Conservation (phyloP, 2,888 invertebrate genomes). For the Phanerotoma sp. region DNA sequence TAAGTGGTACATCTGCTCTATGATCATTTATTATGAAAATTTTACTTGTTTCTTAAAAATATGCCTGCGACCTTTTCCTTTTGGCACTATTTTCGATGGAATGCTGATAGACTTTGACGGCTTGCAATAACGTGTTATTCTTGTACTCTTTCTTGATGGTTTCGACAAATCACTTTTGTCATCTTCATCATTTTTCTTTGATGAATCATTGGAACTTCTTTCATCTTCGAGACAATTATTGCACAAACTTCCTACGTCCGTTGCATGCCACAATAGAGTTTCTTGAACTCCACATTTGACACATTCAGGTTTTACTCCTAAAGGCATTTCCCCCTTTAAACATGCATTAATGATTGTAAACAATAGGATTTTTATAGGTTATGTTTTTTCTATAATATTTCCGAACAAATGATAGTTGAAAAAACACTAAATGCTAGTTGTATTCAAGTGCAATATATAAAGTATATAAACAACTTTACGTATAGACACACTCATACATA, state of each 20-base stretch:
- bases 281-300: constrained; percentile 70
- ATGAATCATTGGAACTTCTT: constrained; percentile 49
- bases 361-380: too few relatives aligned
- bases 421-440: too few relatives aligned
- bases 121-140: constrained; percentile 63
- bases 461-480: too few relatives aligned
- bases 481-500: too few relatives aligned
- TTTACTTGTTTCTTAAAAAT: constrained; percentile 71
- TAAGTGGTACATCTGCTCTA: too few relatives aligned
- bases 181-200: constrained; percentile 47
- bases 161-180: constrained; percentile 48
- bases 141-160: constrained; percentile 63
- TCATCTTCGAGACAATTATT: constrained; percentile 70
- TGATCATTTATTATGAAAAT: too few relatives aligned
- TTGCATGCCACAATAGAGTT: constrained; percentile 74
- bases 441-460: too few relatives aligned
- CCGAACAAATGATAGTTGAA: too few relatives aligned
- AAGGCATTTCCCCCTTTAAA: constrained; percentile 49
- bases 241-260: constrained; percentile 75
- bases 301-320: constrained; percentile 66
- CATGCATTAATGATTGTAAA: too few relatives aligned
- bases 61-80: constrained; percentile 75
- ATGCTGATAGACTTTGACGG: constrained; percentile 54
- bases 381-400: too few relatives aligned
- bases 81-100: constrained; percentile 56